phyloP scores from a whole-genome alignment of 2,888 invertebrate species.

The Hermaeophaga mercurialis region DNA sequence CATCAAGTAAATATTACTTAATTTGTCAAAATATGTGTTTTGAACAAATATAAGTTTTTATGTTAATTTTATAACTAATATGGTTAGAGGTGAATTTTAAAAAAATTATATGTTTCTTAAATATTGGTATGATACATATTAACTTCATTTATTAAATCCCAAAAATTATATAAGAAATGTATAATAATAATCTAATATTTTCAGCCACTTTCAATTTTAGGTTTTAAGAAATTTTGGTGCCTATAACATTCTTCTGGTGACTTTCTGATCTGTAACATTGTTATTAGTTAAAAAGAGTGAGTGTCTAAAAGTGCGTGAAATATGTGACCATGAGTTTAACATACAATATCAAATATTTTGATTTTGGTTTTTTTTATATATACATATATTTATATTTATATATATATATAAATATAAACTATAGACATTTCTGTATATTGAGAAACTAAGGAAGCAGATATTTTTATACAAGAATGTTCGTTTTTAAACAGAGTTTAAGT shows the following conservation, averaged over 20 bases:
- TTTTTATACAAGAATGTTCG: not conserved
- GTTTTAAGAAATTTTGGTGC: no score
- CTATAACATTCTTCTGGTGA: no score
- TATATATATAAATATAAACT: no score
- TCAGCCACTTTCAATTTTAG: no score
- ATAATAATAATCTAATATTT: no score
- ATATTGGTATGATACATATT: no score
- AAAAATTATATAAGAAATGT: no score
- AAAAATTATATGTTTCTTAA: no score
- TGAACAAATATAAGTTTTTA: not conserved
- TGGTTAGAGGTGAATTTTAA: no score
- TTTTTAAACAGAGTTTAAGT: not conserved
- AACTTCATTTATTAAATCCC: no score
- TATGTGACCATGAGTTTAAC: slow-evolving; percentile 18
- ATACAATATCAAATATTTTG: slow-evolving; percentile 20
- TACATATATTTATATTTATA: no score
- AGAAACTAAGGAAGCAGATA: slow-evolving; percentile 14
- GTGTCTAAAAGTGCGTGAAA: slow-evolving; percentile 17
- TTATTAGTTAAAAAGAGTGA: slow-evolving; percentile 15
- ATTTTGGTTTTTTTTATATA: slow-evolving; percentile 10
- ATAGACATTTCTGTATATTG: slow-evolving; percentile 8
- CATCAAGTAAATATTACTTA: not conserved
- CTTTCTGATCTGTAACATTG: slow-evolving; percentile 18
- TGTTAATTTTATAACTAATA: no score
- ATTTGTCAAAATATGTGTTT: not conserved